These are phyloP conservation scores for Congeria kusceri DNA, from an alignment of 2,888 invertebrate genomes.

Conservation along the genomic window DNA sequence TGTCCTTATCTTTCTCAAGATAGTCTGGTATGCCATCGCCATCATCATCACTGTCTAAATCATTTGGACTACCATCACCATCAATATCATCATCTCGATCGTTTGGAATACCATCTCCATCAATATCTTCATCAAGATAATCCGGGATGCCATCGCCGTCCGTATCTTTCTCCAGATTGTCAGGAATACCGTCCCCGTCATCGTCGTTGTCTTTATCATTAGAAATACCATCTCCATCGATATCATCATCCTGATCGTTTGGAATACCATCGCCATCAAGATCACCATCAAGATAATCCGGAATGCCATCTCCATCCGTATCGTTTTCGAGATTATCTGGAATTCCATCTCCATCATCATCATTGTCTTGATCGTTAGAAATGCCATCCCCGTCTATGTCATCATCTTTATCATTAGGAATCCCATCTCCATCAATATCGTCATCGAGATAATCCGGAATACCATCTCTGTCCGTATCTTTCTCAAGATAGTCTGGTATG, in stretches of 20 bases:
- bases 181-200: constrained; percentile 75
- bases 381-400: constrained; percentile 80
- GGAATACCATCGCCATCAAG: constrained; percentile 80
- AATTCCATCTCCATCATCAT: constrained; percentile 78
- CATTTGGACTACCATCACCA: constrained; percentile 44
- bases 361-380: constrained; percentile 70
- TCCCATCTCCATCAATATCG: constrained; percentile 80
- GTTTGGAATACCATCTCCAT: constrained; percentile 75
- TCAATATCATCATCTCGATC: constrained; percentile 55
- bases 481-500: constrained; percentile 69
- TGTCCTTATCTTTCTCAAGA: constrained; percentile 74
- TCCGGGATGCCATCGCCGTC: constrained; percentile 77
- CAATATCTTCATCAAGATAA: constrained; percentile 62
- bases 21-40: constrained; percentile 79
- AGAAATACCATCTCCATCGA: constrained; percentile 80
- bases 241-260: constrained; percentile 71
- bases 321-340: constrained; percentile 75
- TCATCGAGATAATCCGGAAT: constrained; percentile 67
- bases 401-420: constrained; percentile 76
- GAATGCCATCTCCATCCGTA: constrained; percentile 78
- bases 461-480: constrained; percentile 74
- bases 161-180: constrained; percentile 67
- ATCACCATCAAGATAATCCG: constrained; percentile 74
- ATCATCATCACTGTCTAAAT: constrained; percentile 74
- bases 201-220: constrained; percentile 73